phyloP scores from a whole-genome alignment of 1,140 invertebrate species.

The Chymomyza costata region DNA sequence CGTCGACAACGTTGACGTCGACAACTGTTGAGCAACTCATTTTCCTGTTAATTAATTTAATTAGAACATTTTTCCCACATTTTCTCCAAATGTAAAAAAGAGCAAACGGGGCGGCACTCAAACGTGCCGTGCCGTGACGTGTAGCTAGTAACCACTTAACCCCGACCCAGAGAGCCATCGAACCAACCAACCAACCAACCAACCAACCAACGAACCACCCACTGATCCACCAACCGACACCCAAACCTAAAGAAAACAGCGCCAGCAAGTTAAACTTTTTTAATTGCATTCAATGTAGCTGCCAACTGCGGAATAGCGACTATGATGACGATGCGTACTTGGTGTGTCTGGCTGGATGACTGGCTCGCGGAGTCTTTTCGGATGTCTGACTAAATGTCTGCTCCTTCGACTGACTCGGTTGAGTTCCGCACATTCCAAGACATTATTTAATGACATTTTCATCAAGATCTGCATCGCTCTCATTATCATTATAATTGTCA shows the following conservation, averaged over 20 bases:
- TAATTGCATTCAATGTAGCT: constrained; percentile 71
- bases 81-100: constrained; percentile 3
- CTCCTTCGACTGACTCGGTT: constrained; percentile 2
- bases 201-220: too few relatives aligned
- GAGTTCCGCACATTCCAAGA: constrained; percentile 36
- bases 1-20: constrained; percentile 17
- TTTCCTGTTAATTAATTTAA: constrained; percentile 70
- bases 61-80: constrained; percentile 34
- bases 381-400: background rate
- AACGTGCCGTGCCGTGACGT: constrained; percentile 11
- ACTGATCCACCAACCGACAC: too few relatives aligned
- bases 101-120: constrained; percentile 1
- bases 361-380: too few relatives aligned
- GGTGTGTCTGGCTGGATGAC: constrained; percentile 28
- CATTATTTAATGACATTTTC: constrained; percentile 71
- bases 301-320: constrained; percentile 31
- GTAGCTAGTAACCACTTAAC: constrained; percentile 17
- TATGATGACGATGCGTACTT: constrained; percentile 45
- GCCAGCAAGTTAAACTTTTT: constrained; percentile 50
- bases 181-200: background rate
- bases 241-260: background rate
- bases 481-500: constrained; percentile 73
- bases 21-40: constrained; percentile 58
- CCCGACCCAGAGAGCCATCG: background rate
- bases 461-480: constrained; percentile 42